Base-by-base conservation (phyloP, 2,797 vertebrate species). In the Oophaga sylvatica region DNA sequence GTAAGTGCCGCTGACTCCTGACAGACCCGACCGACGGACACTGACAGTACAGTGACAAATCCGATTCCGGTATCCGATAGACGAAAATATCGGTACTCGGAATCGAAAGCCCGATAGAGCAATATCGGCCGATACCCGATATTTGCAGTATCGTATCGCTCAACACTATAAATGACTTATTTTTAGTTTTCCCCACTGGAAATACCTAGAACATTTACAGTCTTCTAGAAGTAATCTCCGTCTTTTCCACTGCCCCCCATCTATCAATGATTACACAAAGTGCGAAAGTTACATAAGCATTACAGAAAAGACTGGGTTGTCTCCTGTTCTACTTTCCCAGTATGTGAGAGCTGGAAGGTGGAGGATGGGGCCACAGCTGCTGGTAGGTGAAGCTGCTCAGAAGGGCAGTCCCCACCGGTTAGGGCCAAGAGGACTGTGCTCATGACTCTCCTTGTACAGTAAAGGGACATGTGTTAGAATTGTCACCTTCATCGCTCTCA, bases 231-330 rank as follows among this genome's bases (percentile, higher is more conserved):
- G 29, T 65, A 16, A 83, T 31, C 15, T 71, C 7, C n/a, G 41
- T n/a, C n/a, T 41, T 67, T 48, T 57, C 48, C 45, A 16, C 17
- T 60, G 1, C 53, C 71, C 26, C 19, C 68, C 63, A n/a, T 67
- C 22, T 73, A 84, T 62, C 31, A 84, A 48, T 84, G 82, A 84
- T 75, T 75, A 75, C 73, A 73, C 68, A n/a, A 17, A 22, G 59
- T 53, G 29, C 45, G 20, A 84, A 45, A 45, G 56, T 84, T 75
- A 75, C 70, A 62, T 75, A 75, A 84, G 29, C 20, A 11, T 75
- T 75, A 45, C 70, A 45, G 41, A 35, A 83, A 26, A 75, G 17
- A 53, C 13, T 12, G 10, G 35, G 62, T 67, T 29, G 80, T 53
- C 62, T 57, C 29, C 17, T 31, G 22, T 35, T 59, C 19, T 45